Evolutionary conservation across 2,113 vertebrate genomes (phyloP).

Genomic region (Rhinoptilus africanus): DNA sequence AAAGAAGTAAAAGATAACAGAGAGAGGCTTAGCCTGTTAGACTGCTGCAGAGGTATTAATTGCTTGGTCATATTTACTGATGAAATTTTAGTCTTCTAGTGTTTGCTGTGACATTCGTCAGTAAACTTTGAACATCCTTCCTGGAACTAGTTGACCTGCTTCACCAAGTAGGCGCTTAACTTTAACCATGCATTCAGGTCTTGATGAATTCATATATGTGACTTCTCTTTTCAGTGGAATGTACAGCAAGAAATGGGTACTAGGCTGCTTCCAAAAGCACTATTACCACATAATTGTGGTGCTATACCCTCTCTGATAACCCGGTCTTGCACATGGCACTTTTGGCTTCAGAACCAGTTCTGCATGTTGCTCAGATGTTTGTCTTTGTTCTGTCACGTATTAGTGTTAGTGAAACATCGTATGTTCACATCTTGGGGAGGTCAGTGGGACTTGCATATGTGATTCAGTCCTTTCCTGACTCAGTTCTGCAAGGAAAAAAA

Average conservation of each 20-base stretch:
- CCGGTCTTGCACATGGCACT: fast-evolving
- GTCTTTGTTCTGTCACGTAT: background rate
- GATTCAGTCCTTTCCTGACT: background rate
- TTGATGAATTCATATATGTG: background rate
- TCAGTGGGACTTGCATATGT: background rate
- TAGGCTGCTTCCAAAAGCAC: background rate
- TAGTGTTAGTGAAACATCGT: background rate
- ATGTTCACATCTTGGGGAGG: background rate
- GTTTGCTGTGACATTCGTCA: background rate
- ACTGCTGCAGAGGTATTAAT: background rate
- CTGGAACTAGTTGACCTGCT: background rate
- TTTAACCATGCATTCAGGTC: background rate
- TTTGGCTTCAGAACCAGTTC: background rate
- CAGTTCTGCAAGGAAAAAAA: background rate
- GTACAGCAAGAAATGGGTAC: background rate
- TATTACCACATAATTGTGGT: background rate
- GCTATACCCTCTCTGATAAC: background rate
- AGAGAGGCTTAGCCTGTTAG: background rate
- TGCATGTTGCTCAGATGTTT: background rate
- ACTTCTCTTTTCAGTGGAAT: background rate
- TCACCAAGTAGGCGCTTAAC: background rate
- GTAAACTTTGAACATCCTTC: background rate
- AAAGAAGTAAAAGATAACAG: background rate
- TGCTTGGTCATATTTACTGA: background rate
- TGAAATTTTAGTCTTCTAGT: background rate